Evolutionary conservation across 1,140 invertebrate genomes (phyloP), one percentile per base, ranked within the genome.

Genomic region (Tigriopus japonicus): DNA sequence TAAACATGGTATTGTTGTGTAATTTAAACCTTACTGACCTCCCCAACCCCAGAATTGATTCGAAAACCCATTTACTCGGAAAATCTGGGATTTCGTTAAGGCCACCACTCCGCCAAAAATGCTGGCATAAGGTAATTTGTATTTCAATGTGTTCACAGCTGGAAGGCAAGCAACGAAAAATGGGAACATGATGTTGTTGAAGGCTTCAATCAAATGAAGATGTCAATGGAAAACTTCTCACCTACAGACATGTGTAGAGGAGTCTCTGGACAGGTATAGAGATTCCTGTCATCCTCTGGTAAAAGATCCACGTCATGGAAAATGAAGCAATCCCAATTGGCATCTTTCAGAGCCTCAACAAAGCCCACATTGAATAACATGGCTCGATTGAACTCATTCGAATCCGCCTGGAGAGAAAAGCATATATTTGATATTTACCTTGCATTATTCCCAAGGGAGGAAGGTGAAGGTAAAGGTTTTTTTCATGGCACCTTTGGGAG

Each of bases 271-370:
- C 94, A 98, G 13, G 83, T 85, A 74, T 97, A 96, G 21, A 94
- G 72, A 73, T 95, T 95, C 62, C 83, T 73, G 67, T 92, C 87
- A 74, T 96, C 86, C 68, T 94, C 84, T 6, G 92, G 90, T 67
- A 96, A 72, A 53, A 95, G 77, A 72, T 96, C 91, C 19, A 97
- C 87, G 71, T 96, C 93, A 73, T 96, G 91, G 73, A 95, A 95
- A 63, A 95, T 82, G 72, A 92, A 93, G 73, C 91, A 96, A 67
- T 88, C 81, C 45, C 45, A 49, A 45, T 80, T 77, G 42, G 81
- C 72, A 2, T 17, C n/a, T 68, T 86, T 86, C 64, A 82, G 71
- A 1, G 87, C 84, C 72, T 95, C 90, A 43, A 80, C 77, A 71
- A 84, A 94, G 7, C 91, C 93, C 15, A 95, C 82, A 72, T 97